Evolutionary conservation across 1,140 invertebrate genomes (phyloP), one percentile per base, ranked within the genome.

Genomic region (Himalopsyche phryganea): DNA sequence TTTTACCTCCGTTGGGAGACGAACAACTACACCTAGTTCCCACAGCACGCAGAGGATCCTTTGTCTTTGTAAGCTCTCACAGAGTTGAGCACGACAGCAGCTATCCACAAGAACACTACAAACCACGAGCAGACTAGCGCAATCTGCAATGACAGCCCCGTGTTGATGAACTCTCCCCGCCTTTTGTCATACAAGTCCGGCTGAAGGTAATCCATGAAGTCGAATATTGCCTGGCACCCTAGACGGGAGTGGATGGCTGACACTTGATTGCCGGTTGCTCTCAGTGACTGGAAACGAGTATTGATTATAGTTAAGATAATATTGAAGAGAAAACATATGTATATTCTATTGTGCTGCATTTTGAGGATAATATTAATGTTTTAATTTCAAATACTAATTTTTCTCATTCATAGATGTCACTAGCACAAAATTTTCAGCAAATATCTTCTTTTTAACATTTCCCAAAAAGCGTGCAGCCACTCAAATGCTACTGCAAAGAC

Each of bases 171-270:
- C 38, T 83, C 82, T 2, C 78, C 76, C 4, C 80, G 75, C 18
- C 79, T 73, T 60, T 80, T 79, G 54, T 83, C 80, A 15, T 76
- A 76, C 0, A 76, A 66, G 52, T 86, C 81, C 6, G 81, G 79
- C 38, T 85, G 81, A 35, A 88, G 65, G 62, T 86, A 89, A 67
- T 89, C 87, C 84, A 89, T 85, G 63, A 84, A 88, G 71, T 89
- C 87, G 38, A 83, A 82, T 40, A 88, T 80, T 0, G 85, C 81
- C 28, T 79, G 78, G 66, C 87, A 89, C 1, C 75, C 71, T 0
- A 89, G 66, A 17, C 86, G 79, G 9, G 81, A 80, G 60, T 83
- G 80, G 55, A 89, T 83, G 11, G 80, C 81, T 1, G 76, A 76
- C 1, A 81, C 81, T 57, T 83, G 78, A 36, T 81, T 78, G 15